A percentile compares a stretch with the other conserved stretches of the same genome.
These are phyloP conservation scores for Drosophila imparisetae DNA, from an alignment of 2,888 invertebrate species.

Conservation along the genomic window DNA sequence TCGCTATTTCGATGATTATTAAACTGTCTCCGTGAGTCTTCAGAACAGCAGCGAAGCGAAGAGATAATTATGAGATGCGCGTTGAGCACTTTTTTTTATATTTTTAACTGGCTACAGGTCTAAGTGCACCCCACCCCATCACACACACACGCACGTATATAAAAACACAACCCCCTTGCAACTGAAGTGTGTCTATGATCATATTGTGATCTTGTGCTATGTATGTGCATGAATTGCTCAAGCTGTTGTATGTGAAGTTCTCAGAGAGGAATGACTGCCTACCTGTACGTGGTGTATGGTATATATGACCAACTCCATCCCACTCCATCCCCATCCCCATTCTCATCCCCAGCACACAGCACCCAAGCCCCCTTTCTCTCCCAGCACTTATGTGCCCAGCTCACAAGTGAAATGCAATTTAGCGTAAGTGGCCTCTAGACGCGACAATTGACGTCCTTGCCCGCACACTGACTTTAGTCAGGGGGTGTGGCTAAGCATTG, in stretches of 20 bases:
- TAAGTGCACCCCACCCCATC: neutral
- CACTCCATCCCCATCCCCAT: neutral
- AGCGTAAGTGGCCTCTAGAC: constrained; percentile 73
- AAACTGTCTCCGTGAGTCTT: constrained; percentile 75
- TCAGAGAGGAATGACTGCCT: neutral
- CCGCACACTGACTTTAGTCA: constrained; percentile 1
- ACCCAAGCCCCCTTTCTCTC: neutral
- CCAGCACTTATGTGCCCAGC: constrained; percentile 17
- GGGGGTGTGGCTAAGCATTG: neutral
- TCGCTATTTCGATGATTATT: constrained; percentile 61
- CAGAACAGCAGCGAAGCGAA: constrained; percentile 73
- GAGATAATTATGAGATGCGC: constrained; percentile 80
- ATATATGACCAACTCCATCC: neutral
- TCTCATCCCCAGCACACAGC: neutral
- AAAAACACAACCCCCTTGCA: neutral
- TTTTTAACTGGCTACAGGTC: constrained; percentile 11
- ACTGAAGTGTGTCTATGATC: neutral
- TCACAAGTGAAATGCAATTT: constrained; percentile 75
- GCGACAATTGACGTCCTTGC: constrained; percentile 73
- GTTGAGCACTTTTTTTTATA: constrained; percentile 51
- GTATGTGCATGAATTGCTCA: neutral
- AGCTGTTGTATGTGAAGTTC: neutral
- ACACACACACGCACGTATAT: neutral
- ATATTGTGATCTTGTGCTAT: constrained; percentile 1
- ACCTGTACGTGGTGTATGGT: neutral